Evolutionary conservation across 2,797 vertebrate genomes (phyloP).

Genomic region (Cynopterus sphinx): DNA sequence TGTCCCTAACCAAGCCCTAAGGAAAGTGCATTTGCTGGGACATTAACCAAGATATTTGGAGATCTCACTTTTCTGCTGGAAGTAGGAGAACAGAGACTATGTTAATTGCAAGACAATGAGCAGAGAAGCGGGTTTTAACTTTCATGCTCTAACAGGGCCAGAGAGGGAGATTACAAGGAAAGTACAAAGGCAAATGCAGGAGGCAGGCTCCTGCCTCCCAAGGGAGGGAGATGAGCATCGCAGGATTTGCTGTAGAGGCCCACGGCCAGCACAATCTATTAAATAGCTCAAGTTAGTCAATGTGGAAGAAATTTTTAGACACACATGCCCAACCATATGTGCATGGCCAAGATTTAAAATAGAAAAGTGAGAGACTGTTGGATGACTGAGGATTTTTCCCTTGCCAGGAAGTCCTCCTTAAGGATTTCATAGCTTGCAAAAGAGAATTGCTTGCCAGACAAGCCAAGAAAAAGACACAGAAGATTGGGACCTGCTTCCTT

Average conservation of each 20-base stretch:
- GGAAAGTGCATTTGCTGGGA: constrained; percentile 56
- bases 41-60: constrained; percentile 70
- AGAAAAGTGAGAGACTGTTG: constrained; percentile 72
- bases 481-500: constrained; percentile 80
- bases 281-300: constrained; percentile 74
- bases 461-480: constrained; percentile 79
- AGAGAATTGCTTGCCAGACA: constrained; percentile 77
- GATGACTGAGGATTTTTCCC: constrained; percentile 77
- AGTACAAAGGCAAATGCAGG: constrained; percentile 66
- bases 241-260: constrained; percentile 71
- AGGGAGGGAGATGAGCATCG: constrained; percentile 72
- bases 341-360: constrained; percentile 70
- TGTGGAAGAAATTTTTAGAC: constrained; percentile 71
- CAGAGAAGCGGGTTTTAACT: constrained; percentile 55
- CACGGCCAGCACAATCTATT: constrained; percentile 80
- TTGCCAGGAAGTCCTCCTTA: constrained; percentile 75
- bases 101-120: constrained; percentile 74
- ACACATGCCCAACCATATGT: constrained; percentile 74
- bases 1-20: constrained; percentile 44
- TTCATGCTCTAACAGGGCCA: constrained; percentile 66
- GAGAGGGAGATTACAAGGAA: constrained; percentile 67
- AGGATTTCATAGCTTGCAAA: constrained; percentile 74
- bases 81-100: constrained; percentile 52
- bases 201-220: constrained; percentile 62
- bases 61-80: constrained; percentile 60